phyloP scores from a whole-genome alignment of 2,888 invertebrate genomes.

The Drosophila melanosoma region DNA sequence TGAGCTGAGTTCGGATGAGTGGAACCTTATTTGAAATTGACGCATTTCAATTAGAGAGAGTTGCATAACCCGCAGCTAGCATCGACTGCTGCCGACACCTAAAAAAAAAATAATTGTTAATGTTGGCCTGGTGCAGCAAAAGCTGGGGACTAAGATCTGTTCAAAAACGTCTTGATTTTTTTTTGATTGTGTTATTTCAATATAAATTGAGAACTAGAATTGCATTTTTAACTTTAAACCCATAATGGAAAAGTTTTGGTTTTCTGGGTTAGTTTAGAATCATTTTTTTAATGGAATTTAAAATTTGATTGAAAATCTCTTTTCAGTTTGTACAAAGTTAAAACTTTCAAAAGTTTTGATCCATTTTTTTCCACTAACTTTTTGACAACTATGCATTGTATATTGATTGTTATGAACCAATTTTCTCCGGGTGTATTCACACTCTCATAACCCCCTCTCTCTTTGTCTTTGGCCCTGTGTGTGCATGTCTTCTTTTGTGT shows the following conservation, averaged over 20 bases:
- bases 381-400: neutral
- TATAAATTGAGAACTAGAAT: neutral
- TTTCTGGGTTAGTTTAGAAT: neutral
- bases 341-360: neutral
- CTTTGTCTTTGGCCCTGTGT: neutral
- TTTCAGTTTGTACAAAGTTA: neutral
- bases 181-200: neutral
- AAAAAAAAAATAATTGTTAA: neutral
- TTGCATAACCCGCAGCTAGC: constrained; percentile 62
- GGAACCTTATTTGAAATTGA: constrained; percentile 64
- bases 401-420: neutral
- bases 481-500: constrained; percentile 13
- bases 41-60: constrained; percentile 64
- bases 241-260: neutral
- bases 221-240: too few species aligned
- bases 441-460: neutral
- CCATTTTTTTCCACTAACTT: neutral
- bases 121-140: neutral
- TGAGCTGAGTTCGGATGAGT: neutral
- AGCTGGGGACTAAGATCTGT: neutral
- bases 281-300: too few species aligned
- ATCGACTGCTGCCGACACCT: neutral
- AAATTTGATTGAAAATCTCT: neutral
- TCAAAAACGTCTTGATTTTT: neutral
- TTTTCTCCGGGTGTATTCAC: constrained; percentile 2